Conservation (phyloP, 2,888 invertebrate genomes). For the Scaptomyza polygonia region DNA sequence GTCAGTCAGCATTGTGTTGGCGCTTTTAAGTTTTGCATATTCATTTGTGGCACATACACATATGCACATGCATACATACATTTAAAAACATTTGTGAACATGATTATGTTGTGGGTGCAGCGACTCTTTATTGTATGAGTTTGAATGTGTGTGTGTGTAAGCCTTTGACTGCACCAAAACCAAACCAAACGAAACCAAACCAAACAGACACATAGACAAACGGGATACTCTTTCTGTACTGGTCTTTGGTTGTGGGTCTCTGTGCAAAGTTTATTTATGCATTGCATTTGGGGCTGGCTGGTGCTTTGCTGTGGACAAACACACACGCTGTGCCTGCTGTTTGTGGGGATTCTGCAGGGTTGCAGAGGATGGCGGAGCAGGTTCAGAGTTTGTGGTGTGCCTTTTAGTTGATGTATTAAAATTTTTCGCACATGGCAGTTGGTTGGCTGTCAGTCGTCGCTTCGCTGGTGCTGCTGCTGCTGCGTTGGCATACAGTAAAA, state of each 20-base stretch:
- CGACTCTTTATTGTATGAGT: constrained; percentile 44
- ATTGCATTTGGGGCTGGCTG: constrained; percentile 68
- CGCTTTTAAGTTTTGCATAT: constrained; percentile 57
- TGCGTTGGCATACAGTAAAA: constrained; percentile 47
- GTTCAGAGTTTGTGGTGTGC: constrained; percentile 52
- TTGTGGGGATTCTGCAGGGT: not conserved
- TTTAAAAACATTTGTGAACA: constrained; percentile 45
- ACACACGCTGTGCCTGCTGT: not conserved
- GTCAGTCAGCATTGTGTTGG: constrained; percentile 50
- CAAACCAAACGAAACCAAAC: not conserved
- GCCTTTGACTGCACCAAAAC: constrained; percentile 59
- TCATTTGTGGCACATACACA: constrained; percentile 40
- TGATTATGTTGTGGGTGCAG: constrained; percentile 71
- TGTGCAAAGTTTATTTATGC: constrained; percentile 71
- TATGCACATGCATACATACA: not conserved
- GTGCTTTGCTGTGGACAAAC: constrained; percentile 46
- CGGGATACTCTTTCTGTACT: constrained; percentile 39
- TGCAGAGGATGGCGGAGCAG: not conserved
- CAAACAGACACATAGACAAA: constrained; percentile 28
- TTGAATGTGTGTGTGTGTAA: not conserved
- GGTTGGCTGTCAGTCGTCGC: constrained; percentile 55
- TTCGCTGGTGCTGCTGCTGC: constrained; percentile 23
- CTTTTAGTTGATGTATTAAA: constrained; percentile 78
- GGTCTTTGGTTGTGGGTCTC: constrained; percentile 32
- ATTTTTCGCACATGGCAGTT: constrained; percentile 79